phyloP scores from a whole-genome alignment of 2,113 vertebrate genomes.

The Chionomys nivalis region DNA sequence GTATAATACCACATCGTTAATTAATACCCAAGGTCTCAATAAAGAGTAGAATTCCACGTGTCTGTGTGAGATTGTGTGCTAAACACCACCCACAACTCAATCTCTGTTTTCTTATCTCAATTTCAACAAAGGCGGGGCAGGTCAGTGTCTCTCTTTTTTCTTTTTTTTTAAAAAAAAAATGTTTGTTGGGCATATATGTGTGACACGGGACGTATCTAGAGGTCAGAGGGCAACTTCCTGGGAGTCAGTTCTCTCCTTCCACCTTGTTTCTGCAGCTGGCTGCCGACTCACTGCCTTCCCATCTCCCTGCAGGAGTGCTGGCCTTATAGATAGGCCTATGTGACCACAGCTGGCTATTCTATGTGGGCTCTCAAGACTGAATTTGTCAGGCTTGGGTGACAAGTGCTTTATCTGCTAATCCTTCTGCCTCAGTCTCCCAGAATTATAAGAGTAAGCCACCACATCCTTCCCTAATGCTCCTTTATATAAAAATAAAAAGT shows the following conservation, averaged over 20 bases:
- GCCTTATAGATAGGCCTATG: background rate
- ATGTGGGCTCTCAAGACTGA: background rate
- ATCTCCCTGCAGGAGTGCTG: background rate
- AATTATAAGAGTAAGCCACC: too few relatives aligned
- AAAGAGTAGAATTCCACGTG: background rate
- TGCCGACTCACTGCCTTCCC: background rate
- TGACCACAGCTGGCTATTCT: background rate
- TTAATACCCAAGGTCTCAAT: background rate
- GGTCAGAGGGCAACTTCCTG: background rate
- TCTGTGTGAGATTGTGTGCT: background rate
- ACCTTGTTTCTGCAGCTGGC: background rate
- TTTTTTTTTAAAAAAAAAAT: background rate
- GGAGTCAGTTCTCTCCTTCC: background rate
- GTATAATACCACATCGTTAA: slow-evolving; percentile 13
- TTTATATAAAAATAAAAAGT: background rate
- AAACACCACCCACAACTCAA: background rate
- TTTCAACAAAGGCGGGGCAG: slow-evolving; percentile 15
- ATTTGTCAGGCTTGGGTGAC: background rate
- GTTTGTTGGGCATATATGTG: background rate
- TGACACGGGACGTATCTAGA: background rate
- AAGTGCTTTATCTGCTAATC: background rate
- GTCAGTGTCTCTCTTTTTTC: background rate
- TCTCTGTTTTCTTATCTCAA: slow-evolving; percentile 29
- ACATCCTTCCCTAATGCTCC: background rate
- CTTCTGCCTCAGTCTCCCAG: background rate